phyloP scores from a whole-genome alignment of 2,113 vertebrate species.

The Muscicapa adusta region DNA sequence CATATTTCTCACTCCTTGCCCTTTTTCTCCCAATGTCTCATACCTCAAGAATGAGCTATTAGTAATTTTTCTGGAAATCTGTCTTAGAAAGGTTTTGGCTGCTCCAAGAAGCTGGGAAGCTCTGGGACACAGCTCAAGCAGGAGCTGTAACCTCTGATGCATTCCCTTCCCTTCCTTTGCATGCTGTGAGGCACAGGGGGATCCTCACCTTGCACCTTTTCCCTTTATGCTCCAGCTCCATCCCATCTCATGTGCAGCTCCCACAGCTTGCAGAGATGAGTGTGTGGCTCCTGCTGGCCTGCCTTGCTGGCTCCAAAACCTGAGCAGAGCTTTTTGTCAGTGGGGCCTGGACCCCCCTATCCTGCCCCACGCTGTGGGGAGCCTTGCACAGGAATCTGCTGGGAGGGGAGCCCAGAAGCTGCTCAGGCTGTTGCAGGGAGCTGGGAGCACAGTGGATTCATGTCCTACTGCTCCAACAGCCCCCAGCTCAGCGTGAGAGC shows the following conservation, averaged over 20 bases:
- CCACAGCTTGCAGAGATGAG: neutral
- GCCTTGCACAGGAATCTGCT: neutral
- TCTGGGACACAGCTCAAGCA: neutral
- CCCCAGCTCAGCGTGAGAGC: neutral
- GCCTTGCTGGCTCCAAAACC: neutral
- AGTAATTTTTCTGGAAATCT: neutral
- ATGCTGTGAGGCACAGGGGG: fast-evolving
- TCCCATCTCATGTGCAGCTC: neutral
- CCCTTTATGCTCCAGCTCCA: neutral
- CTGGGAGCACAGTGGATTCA: neutral
- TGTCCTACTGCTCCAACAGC: neutral
- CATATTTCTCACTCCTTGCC: neutral
- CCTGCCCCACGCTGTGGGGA: neutral
- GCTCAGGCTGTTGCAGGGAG: neutral
- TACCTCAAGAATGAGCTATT: neutral
- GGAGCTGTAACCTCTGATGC: neutral
- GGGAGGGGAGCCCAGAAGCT: neutral
- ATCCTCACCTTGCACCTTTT: neutral
- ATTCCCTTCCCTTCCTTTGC: neutral
- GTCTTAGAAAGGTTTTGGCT: neutral
- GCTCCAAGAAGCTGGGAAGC: neutral
- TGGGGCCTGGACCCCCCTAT: fast-evolving
- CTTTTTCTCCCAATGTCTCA: neutral
- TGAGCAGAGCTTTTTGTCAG: neutral
- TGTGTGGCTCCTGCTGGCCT: neutral